phyloP scores from a whole-genome alignment of 2,113 vertebrate species.

The Scatophagus argus region DNA sequence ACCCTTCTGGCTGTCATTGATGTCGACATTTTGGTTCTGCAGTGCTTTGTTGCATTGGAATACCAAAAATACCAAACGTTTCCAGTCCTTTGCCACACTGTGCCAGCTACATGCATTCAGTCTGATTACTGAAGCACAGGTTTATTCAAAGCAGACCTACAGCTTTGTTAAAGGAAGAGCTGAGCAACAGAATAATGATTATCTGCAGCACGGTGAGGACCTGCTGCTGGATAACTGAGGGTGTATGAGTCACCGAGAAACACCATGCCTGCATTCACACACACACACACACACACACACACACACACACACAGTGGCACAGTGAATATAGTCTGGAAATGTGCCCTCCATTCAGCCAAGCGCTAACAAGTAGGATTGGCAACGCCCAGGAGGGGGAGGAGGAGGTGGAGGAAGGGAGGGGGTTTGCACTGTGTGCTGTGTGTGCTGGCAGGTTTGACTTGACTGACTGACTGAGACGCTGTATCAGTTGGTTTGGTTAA shows the following conservation, averaged over 20 bases:
- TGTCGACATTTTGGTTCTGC: slow-evolving; percentile 11
- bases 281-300: slow-evolving; percentile 29
- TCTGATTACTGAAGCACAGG: not conserved
- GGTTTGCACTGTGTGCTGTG: slow-evolving; percentile 6
- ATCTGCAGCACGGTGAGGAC: slow-evolving; percentile 30
- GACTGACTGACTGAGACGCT: slow-evolving; percentile 39
- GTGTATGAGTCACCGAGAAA: slow-evolving; percentile 65
- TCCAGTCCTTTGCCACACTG: not conserved
- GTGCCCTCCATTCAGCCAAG: slow-evolving; percentile 28
- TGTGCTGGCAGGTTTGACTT: slow-evolving; percentile 1
- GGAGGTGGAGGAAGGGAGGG: not conserved
- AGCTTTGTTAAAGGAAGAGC: slow-evolving; percentile 39
- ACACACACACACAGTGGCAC: not conserved
- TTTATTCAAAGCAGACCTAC: slow-evolving; percentile 4
- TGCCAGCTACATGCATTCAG: not conserved
- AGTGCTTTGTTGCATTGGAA: not conserved
- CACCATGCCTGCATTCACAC: slow-evolving; percentile 37
- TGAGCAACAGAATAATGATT: slow-evolving; percentile 40
- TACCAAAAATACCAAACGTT: slow-evolving; percentile 9
- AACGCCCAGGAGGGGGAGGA: slow-evolving; percentile 17
- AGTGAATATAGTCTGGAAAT: slow-evolving; percentile 26
- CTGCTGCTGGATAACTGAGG: slow-evolving; percentile 34
- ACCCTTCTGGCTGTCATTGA: not conserved
- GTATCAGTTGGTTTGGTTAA: slow-evolving; percentile 31
- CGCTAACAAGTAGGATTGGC: slow-evolving; percentile 35